Evolutionary conservation across 1,140 invertebrate species (phyloP), one percentile per base, ranked within the genome.

Genomic region (Ganaspis sp.): DNA sequence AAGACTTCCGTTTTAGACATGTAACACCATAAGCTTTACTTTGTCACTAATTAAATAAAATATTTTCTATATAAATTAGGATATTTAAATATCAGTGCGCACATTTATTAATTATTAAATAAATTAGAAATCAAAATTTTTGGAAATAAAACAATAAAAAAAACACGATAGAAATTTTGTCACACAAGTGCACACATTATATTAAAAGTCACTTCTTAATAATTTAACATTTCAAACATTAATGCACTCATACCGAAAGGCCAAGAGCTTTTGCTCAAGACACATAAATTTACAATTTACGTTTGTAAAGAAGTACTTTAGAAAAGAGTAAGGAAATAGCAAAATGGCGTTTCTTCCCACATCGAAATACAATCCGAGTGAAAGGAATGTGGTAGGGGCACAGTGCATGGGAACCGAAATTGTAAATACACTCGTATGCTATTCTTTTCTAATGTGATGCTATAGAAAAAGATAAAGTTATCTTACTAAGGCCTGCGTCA

Each of bases 321-420:
- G 45, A 49, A 49, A 49, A 49, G 45, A 49, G 45, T 49, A 49
- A 49, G 45, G 45, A 49, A 49, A 49, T 49, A 49, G 45, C 45
- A 49, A 49, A 49, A 49, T 49, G 45, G 45, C 45, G 45, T 49
- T 49, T 49, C 45, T 49, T n/a, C 17, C 45, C 45, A 49, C 45
- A 49, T 45, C 45, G 45, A 49, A 49, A 49, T 49, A 49, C 45
- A 49, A 49, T 49, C 17, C 45, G 45, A 49, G 45, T 49, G 45
- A 49, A 49, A 49, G 45, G 45, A 49, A 49, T 49, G 45, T n/a
- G 45, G 45, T 49, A 4, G n/a, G n/a, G 5, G n/a, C 45, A 49
- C 45, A 49, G 17, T 49, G 45, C 0, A 17, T 17, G 45, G 45
- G 45, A 49, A 49, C n/a, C 4, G n/a, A 15, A 49, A 49, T 49